Base-by-base conservation (phyloP, 2,888 invertebrate genomes). In the Ichneumoninae sp. region DNA sequence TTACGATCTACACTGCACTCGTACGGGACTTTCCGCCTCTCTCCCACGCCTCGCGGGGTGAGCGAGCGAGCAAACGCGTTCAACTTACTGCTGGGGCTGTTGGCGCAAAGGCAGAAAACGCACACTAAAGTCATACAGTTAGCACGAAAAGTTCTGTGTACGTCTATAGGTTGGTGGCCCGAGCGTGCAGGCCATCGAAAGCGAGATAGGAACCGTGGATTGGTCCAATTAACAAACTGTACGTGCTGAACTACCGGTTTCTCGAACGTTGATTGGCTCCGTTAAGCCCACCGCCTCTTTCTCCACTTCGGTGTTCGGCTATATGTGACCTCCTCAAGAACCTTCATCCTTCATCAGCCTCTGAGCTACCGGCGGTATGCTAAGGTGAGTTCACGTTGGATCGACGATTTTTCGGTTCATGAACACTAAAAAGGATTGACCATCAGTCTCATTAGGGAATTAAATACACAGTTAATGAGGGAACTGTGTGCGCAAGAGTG, bases 221-320 rank as follows among this genome's bases (percentile, higher is more conserved):
- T 87, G 90, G 87, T 85, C 88, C 89, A 90, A 90, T 91, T 91
- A 91, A 89, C 89, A 88, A 89, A 88, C 77, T 72, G 84, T 87
- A 90, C 89, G 89, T 89, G 89, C 88, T 82, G 87, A 80, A 85
- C 83, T 81, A 86, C 89, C 85, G 86, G 87, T 87, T 86, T 87
- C 88, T 87, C 80, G 70, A 85, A 80, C 79, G 83, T 86, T 90
- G 89, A 90, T 89, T 90, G 86, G 82, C 86, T 87, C 77, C 36
- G 79, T 79, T 80, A 69, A 70, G 80, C 79, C 44, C 36, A 50
- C 71, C n/a, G 65, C 70, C 70, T 68, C 22, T 70, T 68, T 68
- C 57, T 50, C 68, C 54, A 57, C 62, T 77, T 75, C 30, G 68
- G n/a, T 26, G 33, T 22, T 71, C n/a, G 33, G 65, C 13, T 52